Evolutionary conservation across 1,140 invertebrate genomes (phyloP), one percentile per base, ranked within the genome.

Genomic region (Penaeus japonicus): DNA sequence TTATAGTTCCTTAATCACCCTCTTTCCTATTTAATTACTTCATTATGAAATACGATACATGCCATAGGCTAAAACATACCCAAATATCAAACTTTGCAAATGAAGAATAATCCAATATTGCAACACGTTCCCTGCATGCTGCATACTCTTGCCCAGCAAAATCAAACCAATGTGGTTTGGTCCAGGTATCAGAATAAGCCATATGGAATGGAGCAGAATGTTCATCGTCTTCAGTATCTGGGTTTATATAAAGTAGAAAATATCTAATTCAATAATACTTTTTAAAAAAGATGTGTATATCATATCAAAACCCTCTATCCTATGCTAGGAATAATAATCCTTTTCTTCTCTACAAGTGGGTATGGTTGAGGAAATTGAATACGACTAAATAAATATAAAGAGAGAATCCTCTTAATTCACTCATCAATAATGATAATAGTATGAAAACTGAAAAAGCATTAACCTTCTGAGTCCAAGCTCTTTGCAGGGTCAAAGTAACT

Each of bases 31-130:
- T n/a, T n/a, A n/a, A n/a, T n/a, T 47, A 47, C 3, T 12, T 47
- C 10, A 47, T 47, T 12, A 47, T 47, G 10, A 47, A 47, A 47
- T 47, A 47, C 12, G 39, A 47, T 47, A 47, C 15, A 0, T 47
- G 53, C 24, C 35, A 90, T 81, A 79, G 27, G 54, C 75, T 87
- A 5, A 55, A 47, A 70, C 47, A 59, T 86, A 91, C 89, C 96
- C 96, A 97, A 84, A 99, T 93, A 93, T 99, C 98, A 90, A 99
- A 96, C 93, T 99, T 99, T 1, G 98, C 97, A 92, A 99, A 99
- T 0, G 98, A 99, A 15, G 98, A 99, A 94, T 99, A 99, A 93
- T 99, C 99, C 87, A 98, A 96, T 1, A 99, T 93, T 55, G 97
- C 98, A 85, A 99, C 96, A 32, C 95, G 94, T 94, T 99, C 98